Conservation (phyloP, 2,113 vertebrate genomes). For the Rafetus swinhoei region DNA sequence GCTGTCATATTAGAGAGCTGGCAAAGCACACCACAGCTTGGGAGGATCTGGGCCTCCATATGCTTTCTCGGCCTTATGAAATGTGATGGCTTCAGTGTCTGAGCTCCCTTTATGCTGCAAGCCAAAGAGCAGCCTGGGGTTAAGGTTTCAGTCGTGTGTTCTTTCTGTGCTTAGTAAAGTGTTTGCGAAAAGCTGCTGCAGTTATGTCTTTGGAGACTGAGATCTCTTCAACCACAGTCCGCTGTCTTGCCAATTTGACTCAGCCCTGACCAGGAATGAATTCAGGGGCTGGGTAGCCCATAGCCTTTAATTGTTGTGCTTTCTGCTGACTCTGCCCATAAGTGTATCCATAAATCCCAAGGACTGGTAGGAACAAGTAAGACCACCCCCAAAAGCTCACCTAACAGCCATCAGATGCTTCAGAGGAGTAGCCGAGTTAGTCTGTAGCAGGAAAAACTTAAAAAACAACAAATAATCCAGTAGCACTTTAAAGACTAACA, state of each 20-base stretch:
- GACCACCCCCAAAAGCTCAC: neutral
- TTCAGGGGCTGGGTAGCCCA: neutral
- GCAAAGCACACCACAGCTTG: rapidly evolving
- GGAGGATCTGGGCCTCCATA: neutral
- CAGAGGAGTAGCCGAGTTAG: too few relatives aligned
- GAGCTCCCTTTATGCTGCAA: neutral
- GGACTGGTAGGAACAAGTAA: neutral
- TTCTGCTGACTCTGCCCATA: neutral
- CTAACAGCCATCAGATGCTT: neutral
- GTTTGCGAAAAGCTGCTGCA: neutral
- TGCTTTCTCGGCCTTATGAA: neutral
- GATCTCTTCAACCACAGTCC: neutral
- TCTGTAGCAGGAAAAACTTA: too few relatives aligned
- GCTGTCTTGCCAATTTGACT: neutral
- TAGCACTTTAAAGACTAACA: too few relatives aligned
- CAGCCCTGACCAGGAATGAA: neutral
- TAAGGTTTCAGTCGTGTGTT: neutral
- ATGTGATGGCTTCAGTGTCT: neutral
- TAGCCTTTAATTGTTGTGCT: neutral
- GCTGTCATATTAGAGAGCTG: rapidly evolving
- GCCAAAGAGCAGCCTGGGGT: rapidly evolving
- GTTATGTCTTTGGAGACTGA: neutral
- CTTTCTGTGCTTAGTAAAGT: neutral
- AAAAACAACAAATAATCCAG: too few relatives aligned
- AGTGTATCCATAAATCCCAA: too few relatives aligned